These are phyloP conservation scores for Drosophila sulfurigaster DNA, from an alignment of 1,140 invertebrate species.

Conservation along the genomic window DNA sequence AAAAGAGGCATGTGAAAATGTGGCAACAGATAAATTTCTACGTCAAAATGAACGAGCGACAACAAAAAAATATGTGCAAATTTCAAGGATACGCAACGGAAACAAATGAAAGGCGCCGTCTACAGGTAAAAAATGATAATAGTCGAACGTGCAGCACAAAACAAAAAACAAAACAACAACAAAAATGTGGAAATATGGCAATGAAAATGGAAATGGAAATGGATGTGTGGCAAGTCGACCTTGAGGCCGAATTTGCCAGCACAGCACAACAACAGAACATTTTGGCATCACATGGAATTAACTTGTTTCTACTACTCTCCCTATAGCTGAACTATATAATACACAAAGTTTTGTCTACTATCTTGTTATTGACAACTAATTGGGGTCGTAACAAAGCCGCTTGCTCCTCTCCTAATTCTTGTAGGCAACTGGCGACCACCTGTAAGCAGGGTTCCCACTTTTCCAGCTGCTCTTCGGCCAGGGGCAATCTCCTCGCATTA, in stretches of 20 bases:
- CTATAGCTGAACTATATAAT: no score
- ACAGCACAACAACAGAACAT: not conserved
- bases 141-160: not conserved
- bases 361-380: not conserved
- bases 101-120: constrained; percentile 25
- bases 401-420: no score
- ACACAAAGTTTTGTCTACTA: no score
- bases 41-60: constrained; percentile 23
- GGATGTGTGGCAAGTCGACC: not conserved
- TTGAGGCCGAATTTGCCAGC: constrained; percentile 6
- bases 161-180: not conserved
- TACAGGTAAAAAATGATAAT: constrained; percentile 36
- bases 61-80: constrained; percentile 24
- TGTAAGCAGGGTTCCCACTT: not conserved
- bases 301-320: not conserved
- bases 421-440: not conserved
- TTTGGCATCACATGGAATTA: not conserved
- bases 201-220: not conserved
- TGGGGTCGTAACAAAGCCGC: not conserved
- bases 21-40: constrained; percentile 64
- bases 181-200: no score
- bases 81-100: constrained; percentile 44
- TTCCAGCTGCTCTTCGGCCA: not conserved
- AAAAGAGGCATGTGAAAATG: constrained; percentile 68
- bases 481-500: not conserved